Evolutionary conservation across 2,113 vertebrate species (phyloP).

Genomic region (Rhinolophus sinicus): DNA sequence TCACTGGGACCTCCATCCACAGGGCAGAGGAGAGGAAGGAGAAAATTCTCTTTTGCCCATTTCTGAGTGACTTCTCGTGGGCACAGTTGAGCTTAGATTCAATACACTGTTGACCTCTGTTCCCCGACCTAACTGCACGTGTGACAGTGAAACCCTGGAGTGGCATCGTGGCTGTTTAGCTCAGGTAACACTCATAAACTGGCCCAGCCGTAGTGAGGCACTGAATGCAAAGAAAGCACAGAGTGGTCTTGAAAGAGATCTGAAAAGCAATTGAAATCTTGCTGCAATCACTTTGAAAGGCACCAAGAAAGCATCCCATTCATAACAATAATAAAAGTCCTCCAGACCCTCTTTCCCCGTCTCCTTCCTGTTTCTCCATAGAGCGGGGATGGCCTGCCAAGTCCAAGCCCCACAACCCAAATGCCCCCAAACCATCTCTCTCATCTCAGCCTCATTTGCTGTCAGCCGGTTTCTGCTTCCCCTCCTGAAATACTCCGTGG

Average conservation of each 20-base stretch:
- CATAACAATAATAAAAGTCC: neutral
- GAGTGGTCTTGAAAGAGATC: neutral
- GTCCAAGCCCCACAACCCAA: neutral
- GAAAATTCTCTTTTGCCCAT: neutral
- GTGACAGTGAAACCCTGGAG: neutral
- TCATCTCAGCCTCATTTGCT: neutral
- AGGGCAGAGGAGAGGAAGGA: neutral
- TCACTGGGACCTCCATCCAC: neutral
- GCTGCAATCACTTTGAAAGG: neutral
- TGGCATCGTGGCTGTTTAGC: neutral
- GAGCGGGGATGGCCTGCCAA: neutral
- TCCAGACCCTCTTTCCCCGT: neutral
- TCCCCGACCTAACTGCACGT: neutral
- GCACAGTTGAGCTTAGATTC: neutral
- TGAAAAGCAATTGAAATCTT: neutral
- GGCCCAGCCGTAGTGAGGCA: neutral
- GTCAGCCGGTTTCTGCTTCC: neutral
- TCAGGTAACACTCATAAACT: neutral
- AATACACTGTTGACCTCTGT: neutral
- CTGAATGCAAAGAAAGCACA: neutral
- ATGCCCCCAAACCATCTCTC: neutral
- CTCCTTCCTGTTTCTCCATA: neutral
- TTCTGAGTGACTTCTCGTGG: neutral
- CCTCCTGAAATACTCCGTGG: neutral
- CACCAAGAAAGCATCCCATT: neutral